phyloP scores from a whole-genome alignment of 2,113 vertebrate species.

The Campylorhamphus procurvoides region DNA sequence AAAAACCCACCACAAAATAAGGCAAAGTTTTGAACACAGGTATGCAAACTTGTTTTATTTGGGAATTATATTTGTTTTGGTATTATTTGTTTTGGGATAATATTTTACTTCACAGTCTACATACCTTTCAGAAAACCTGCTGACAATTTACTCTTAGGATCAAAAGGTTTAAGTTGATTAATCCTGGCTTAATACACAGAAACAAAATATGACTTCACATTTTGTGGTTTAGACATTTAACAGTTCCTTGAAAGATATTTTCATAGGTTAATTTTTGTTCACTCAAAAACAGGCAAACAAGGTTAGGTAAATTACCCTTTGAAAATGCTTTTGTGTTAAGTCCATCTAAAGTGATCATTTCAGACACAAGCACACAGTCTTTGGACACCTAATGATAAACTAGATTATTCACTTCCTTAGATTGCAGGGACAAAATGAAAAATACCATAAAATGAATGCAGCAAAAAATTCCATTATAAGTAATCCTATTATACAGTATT shows the following conservation, averaged over 20 bases:
- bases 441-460: background rate
- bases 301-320: background rate
- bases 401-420: background rate
- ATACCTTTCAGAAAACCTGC: background rate
- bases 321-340: background rate
- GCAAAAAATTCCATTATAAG: background rate
- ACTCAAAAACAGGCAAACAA: background rate
- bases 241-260: background rate
- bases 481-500: background rate
- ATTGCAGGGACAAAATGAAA: background rate
- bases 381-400: background rate
- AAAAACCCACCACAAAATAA: background rate
- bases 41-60: background rate
- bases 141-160: background rate
- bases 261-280: background rate
- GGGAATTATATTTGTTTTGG: background rate
- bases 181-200: background rate
- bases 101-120: background rate
- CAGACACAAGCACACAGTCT: background rate
- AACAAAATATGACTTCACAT: background rate
- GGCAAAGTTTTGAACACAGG: background rate
- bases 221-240: background rate
- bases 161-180: background rate
- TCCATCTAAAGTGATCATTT: background rate
- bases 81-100: background rate